phyloP scores from a whole-genome alignment of 2,113 vertebrate genomes.

The Percina caprodes region DNA sequence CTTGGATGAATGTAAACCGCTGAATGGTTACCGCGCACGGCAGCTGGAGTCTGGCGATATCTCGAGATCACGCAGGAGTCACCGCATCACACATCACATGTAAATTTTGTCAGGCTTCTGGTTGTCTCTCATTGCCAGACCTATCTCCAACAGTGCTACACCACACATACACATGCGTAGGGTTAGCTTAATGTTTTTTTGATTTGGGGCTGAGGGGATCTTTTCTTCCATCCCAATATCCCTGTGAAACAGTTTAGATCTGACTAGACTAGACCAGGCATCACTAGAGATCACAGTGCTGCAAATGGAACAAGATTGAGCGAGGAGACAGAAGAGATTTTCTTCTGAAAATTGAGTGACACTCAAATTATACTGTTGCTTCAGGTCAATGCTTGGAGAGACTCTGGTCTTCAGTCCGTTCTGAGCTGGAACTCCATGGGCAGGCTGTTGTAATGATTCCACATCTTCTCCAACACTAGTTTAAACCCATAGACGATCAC shows the following conservation, averaged over 20 bases:
- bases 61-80: too few relatives aligned
- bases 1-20: too few relatives aligned
- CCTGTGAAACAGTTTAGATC: neutral
- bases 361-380: neutral
- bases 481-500: neutral
- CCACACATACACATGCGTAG: too few relatives aligned
- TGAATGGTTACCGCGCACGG: too few relatives aligned
- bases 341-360: neutral
- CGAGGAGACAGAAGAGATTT: neutral
- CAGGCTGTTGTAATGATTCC: neutral
- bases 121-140: too few relatives aligned
- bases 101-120: too few relatives aligned
- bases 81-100: too few relatives aligned
- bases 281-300: neutral
- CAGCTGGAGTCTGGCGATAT: too few relatives aligned
- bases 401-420: neutral
- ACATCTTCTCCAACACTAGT: neutral
- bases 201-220: neutral
- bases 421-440: neutral
- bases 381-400: neutral
- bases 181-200: too few relatives aligned
- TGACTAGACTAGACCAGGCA: neutral
- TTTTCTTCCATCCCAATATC: neutral
- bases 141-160: too few relatives aligned
- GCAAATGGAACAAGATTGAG: neutral